Conservation (phyloP, 2,888 invertebrate genomes). For the Peribatodes rhomboidaria region DNA sequence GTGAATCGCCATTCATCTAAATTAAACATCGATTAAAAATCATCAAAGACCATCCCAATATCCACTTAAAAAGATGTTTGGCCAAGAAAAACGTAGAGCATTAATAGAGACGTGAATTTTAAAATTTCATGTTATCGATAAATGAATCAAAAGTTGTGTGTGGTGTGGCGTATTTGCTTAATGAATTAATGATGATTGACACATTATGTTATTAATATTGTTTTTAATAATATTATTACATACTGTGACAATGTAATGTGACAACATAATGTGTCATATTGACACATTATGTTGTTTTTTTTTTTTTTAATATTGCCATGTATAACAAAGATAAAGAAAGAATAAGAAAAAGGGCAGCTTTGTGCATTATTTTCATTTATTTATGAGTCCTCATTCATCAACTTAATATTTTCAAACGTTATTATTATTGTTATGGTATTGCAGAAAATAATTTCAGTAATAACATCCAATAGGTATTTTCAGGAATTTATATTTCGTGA, state of each 20-base stretch:
- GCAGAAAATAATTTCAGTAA: no score
- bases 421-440: no score
- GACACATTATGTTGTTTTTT: no score
- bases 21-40: slow-evolving; percentile 33
- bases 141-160: background rate
- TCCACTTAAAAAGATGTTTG: slow-evolving; percentile 34
- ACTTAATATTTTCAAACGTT: background rate
- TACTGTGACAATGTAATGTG: no score
- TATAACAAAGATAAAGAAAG: no score
- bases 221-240: no score
- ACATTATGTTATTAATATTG: no score
- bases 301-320: no score
- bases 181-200: no score
- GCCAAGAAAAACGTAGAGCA: slow-evolving; percentile 28
- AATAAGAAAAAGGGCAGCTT: no score
- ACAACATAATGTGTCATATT: no score
- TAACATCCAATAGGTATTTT: background rate
- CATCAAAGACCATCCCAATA: slow-evolving; percentile 33
- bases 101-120: slow-evolving; percentile 20
- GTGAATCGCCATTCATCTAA: slow-evolving; percentile 27
- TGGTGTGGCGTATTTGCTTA: background rate
- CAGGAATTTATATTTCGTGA: background rate
- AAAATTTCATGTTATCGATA: slow-evolving; percentile 13
- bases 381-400: background rate
- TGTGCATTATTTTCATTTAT: no score